Base-by-base conservation (phyloP, 2,113 vertebrate genomes). In the Sciurus niger region DNA sequence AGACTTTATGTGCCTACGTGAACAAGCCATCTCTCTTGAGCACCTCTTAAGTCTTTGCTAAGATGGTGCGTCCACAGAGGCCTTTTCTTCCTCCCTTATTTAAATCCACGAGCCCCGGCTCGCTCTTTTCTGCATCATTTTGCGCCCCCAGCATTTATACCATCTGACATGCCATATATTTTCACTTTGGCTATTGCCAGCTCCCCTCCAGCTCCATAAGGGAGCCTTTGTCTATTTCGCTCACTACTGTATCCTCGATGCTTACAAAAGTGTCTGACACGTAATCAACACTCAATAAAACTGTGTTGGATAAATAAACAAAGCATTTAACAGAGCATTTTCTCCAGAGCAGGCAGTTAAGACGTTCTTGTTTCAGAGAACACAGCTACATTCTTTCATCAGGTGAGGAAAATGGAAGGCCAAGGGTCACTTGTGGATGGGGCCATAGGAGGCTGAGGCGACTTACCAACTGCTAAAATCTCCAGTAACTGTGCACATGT, bases 221-320 rank as follows among this genome's bases (percentile, higher is more conserved):
- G 55, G 34, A 16, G 17, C 6, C 20, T 95, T 70, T 79, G 86
- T 89, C 89, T 65, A 1, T 76, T 60, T 87, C 0, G 16, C 14
- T 60, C 84, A 46, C 32, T 40, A 0, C 24, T 8, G 28, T 65
- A 85, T 67, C 43, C 85, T 76, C 34, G 3, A 0, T 10, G 58
- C 84, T 73, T 32, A 5, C 20, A 13, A 16, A 93, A 67, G 18
- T 67, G 65, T 76, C 65, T 67, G 7, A 40, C 65, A 84, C 25
- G 30, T 76, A 48, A 91, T 68, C 87, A 63, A 53, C 95, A 86
- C 68, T 86, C 84, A 63, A 37, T 92, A 93, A 93, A 79, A 37
- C 16, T 0, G 12, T 89, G 84, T 34, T 58, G 40, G 43, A 70
- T 53, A 79, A 74, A 95, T 88, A 25, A 53, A 73, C 32, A 53